Evolutionary conservation across 2,113 vertebrate genomes (phyloP), one percentile per base, ranked within the genome.

Genomic region (Gobiocypris rarus): DNA sequence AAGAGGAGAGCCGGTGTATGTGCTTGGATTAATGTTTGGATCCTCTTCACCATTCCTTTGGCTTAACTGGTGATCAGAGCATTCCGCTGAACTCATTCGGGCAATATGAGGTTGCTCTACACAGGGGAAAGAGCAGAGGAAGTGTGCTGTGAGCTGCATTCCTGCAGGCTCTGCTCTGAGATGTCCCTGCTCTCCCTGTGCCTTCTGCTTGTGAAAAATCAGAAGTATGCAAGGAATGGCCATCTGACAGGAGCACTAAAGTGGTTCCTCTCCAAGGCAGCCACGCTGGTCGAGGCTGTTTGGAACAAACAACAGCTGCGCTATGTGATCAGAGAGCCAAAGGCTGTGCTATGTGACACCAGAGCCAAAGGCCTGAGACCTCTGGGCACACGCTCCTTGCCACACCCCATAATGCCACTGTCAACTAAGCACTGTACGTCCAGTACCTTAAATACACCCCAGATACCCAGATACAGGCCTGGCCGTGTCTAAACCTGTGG

Each of bases 231-330:
- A 87, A 90, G 83, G 90, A 93, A 93, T 89, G 92, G 91, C 91
- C 91, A 92, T 91, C 88, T 92, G 91, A 93, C 90, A 89, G 87
- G 74, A 88, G 83, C 83, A 79, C 75, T 83, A 76, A 84, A 88
- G 88, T 84, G 84, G 86, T 82, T 89, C 83, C 87, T 89, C 79
- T 88, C 87, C 85, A 88, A 88, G 71, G 84, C 84, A 83, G 88
- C 83, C 89, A 54, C 58, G 26, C 84, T 88, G 88, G 84, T 85
- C 89, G 85, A 86, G 84, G 82, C 83, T 88, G 87, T 89, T 83
- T 83, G 91, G 87, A 91, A 91, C 92, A 95, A 94, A 94, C 93
- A 94, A 93, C 93, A 95, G 93, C 93, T 94, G 93, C 93, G 91
- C 83, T 87, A 85, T 85, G 76, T 85, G 88, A 75, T 24, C 74